Evolutionary conservation across 2,113 vertebrate species (phyloP).

Genomic region (Forbesichthys agassizii): DNA sequence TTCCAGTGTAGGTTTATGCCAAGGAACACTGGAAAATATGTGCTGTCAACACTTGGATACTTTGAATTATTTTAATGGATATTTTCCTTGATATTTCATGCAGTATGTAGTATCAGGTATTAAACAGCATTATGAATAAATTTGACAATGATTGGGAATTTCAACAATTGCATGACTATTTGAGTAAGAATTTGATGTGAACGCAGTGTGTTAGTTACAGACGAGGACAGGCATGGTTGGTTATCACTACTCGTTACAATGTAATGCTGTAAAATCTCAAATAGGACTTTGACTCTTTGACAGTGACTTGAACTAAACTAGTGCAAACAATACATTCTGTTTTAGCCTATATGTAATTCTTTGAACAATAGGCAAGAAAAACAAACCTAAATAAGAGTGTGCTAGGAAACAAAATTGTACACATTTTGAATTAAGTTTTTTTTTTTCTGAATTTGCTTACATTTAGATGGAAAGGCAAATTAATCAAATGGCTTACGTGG

Average conservation of each 20-base stretch:
- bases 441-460: background rate
- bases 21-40: background rate
- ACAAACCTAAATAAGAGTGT: no score
- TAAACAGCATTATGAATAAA: background rate
- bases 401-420: no score
- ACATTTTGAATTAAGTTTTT: no score
- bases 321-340: background rate
- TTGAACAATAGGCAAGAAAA: background rate
- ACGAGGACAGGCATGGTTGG: background rate
- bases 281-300: slow-evolving; percentile 52
- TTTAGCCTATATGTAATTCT: background rate
- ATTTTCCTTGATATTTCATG: background rate
- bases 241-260: slow-evolving; percentile 11
- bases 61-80: background rate
- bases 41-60: background rate
- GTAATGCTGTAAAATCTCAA: slow-evolving; percentile 46
- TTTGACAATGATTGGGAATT: background rate
- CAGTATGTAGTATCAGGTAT: background rate
- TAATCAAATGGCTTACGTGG: background rate
- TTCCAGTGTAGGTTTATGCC: background rate
- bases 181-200: background rate
- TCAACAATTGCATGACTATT: background rate
- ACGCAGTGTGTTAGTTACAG: background rate
- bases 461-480: background rate
- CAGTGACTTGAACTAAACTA: slow-evolving; percentile 8